Percentiles rank a stretch among this genome's conserved stretches.
Conservation (phyloP, 2,888 invertebrate genomes). For the Tinea pellionella region DNA sequence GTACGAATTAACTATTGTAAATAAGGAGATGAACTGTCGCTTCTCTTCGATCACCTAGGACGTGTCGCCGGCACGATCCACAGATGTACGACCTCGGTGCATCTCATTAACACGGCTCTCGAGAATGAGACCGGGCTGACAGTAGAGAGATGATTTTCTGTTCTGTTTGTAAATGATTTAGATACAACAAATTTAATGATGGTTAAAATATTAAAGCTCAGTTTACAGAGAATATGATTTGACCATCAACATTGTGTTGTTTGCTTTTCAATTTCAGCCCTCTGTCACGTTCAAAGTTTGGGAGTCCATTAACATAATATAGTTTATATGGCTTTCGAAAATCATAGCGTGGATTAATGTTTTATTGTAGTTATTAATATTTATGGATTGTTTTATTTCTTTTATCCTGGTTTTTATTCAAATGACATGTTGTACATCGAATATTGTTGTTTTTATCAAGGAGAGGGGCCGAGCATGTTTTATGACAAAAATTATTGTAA, state of each 20-base stretch:
- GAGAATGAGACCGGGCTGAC: not conserved
- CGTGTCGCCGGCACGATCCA: slow-evolving; percentile 23
- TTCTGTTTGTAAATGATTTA: too few relatives aligned
- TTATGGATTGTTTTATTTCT: slow-evolving; percentile 59
- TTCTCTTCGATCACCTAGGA: not conserved
- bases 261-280: not conserved
- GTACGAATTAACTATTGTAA: slow-evolving; percentile 25
- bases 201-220: too few relatives aligned
- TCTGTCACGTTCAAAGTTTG: not conserved
- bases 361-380: slow-evolving; percentile 43
- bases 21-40: slow-evolving; percentile 22
- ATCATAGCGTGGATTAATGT: slow-evolving; percentile 63
- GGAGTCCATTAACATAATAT: slow-evolving; percentile 14
- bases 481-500: not conserved
- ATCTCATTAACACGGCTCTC: not conserved
- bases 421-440: not conserved
- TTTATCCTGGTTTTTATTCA: slow-evolving; percentile 23
- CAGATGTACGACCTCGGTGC: slow-evolving; percentile 14
- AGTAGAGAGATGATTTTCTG: too few relatives aligned
- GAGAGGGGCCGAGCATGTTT: not conserved
- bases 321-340: slow-evolving; percentile 62
- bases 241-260: too few relatives aligned
- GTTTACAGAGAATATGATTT: too few relatives aligned
- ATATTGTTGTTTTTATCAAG: not conserved
- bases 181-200: too few relatives aligned